phyloP scores from a whole-genome alignment of 2,113 vertebrate genomes.

The Pica pica region DNA sequence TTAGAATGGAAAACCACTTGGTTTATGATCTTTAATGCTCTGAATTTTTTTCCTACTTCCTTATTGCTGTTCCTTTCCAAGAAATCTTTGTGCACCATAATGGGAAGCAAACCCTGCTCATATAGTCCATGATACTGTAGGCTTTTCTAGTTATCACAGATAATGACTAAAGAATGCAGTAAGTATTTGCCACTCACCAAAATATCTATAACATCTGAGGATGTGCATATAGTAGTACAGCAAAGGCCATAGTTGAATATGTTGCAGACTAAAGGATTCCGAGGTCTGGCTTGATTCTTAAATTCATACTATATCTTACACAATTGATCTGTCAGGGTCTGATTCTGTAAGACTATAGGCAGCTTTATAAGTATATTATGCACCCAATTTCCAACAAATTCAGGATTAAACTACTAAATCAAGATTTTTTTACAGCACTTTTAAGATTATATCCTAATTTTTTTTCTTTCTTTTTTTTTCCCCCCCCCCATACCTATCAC shows the following conservation, averaged over 20 bases:
- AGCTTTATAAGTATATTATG: not conserved
- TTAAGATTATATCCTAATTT: not conserved
- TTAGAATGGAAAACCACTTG: not conserved
- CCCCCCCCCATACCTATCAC: rapidly evolving
- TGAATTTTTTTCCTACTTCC: not conserved
- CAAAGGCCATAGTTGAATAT: not conserved
- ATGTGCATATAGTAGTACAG: not conserved
- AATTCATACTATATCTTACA: not conserved
- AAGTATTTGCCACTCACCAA: not conserved
- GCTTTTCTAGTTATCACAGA: not conserved
- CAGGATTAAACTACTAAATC: not conserved
- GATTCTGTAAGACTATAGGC: not conserved
- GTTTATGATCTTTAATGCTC: not conserved
- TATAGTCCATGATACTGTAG: not conserved
- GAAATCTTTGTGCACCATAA: not conserved
- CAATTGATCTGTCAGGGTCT: not conserved
- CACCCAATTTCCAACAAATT: not conserved
- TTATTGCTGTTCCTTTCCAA: not conserved
- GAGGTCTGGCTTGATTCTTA: not conserved
- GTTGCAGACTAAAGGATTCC: not conserved
- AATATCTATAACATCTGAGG: not conserved
- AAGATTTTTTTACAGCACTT: not conserved
- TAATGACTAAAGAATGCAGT: not conserved
- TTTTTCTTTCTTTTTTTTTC: not conserved
- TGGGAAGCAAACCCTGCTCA: not conserved